Conservation (phyloP, 1,140 invertebrate species). For the Caerostris darwini region DNA sequence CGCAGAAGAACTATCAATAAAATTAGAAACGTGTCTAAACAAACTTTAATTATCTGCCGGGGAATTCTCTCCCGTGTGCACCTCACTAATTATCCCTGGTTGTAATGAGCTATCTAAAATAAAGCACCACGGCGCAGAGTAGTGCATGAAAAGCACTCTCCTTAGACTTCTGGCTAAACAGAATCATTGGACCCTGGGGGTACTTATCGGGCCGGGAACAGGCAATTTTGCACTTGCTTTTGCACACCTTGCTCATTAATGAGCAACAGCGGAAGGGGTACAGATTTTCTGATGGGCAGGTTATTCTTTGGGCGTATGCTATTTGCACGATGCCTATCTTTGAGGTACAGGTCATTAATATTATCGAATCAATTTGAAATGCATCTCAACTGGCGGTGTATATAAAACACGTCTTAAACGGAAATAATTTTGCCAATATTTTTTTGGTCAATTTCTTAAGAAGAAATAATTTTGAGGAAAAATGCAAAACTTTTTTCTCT, state of each 20-base stretch:
- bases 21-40: slow-evolving; percentile 49
- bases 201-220: slow-evolving; percentile 52
- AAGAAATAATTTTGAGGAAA: too few relatives aligned
- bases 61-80: slow-evolving; percentile 6
- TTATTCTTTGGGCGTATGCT: neutral
- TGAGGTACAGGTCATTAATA: neutral
- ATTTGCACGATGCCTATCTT: neutral
- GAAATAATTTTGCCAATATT: too few relatives aligned
- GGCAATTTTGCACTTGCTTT: slow-evolving; percentile 43
- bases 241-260: neutral
- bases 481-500: too few relatives aligned
- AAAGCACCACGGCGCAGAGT: neutral
- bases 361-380: too few relatives aligned
- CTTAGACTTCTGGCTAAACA: slow-evolving; percentile 12
- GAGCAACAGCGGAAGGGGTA: neutral
- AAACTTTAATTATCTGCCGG: slow-evolving; percentile 58
- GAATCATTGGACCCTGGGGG: slow-evolving; percentile 32
- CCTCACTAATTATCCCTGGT: slow-evolving; percentile 36
- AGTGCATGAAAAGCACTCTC: neutral
- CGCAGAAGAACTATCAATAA: slow-evolving; percentile 52
- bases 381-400: too few relatives aligned
- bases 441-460: too few relatives aligned
- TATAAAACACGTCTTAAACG: too few relatives aligned
- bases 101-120: slow-evolving; percentile 50
- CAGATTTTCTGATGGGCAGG: neutral